Percentiles rank a stretch among this genome's conserved stretches.
Conservation (phyloP, 2,113 vertebrate species). For the Pygoscelis antarcticus region DNA sequence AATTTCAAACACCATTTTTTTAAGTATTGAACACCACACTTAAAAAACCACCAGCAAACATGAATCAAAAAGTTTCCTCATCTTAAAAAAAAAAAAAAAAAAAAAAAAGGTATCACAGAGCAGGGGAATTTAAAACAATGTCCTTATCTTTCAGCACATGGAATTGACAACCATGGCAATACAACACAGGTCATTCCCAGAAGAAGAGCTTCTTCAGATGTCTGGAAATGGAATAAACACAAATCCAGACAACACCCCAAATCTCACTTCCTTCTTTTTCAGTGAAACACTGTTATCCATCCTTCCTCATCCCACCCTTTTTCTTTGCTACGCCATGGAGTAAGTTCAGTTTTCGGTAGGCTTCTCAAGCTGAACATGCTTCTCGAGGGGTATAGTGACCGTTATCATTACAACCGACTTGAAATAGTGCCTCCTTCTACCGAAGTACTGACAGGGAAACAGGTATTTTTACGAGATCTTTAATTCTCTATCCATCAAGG, state of each 20-base stretch:
- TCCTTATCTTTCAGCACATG: background rate
- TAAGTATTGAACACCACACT: fast-evolving
- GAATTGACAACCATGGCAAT: background rate
- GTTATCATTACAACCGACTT: fast-evolving
- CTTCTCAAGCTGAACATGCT: background rate
- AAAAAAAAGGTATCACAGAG: background rate
- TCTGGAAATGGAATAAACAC: background rate
- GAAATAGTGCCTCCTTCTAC: background rate
- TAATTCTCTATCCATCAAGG: background rate
- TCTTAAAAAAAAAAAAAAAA: background rate
- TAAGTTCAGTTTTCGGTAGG: background rate
- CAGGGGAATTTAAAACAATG: background rate
- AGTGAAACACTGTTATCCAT: no score
- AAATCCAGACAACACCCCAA: background rate
- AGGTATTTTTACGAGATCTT: background rate
- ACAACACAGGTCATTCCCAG: background rate
- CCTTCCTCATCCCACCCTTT: background rate
- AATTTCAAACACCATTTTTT: background rate
- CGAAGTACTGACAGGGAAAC: background rate
- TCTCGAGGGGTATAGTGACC: background rate
- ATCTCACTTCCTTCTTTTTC: background rate
- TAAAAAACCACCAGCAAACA: background rate
- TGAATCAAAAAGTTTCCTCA: background rate
- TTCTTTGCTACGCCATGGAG: background rate
- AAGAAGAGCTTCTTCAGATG: background rate